These are phyloP conservation scores for Ephialtes manifestator DNA, from an alignment of 2,888 invertebrate genomes.

Conservation along the genomic window DNA sequence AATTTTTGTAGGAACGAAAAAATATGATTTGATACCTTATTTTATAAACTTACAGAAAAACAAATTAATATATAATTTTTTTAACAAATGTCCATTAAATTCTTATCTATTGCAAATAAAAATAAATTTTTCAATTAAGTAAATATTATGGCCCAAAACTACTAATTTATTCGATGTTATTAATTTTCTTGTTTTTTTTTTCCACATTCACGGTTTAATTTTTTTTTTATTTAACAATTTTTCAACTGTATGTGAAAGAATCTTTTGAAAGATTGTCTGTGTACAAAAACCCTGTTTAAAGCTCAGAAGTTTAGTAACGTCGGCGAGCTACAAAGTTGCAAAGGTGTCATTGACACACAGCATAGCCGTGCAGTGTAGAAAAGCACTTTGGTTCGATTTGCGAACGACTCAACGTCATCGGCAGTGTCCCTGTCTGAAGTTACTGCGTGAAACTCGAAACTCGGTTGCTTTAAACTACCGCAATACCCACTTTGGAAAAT, in stretches of 20 bases:
- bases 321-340: neutral
- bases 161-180: too few relatives aligned
- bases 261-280: neutral
- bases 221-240: neutral
- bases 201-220: too few relatives aligned
- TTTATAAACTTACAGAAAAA: too few relatives aligned
- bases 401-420: conserved; percentile 30
- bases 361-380: conserved; percentile 15
- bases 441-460: conserved; percentile 22
- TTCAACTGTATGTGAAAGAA: neutral
- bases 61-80: too few relatives aligned
- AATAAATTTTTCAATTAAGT: too few relatives aligned
- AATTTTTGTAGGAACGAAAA: too few relatives aligned
- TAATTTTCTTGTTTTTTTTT: too few relatives aligned
- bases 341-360: neutral
- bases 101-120: too few relatives aligned
- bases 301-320: neutral
- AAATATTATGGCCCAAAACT: too few relatives aligned
- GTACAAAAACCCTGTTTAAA: neutral
- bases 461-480: conserved; percentile 28
- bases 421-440: conserved; percentile 7
- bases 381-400: conserved; percentile 52
- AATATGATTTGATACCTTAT: too few relatives aligned
- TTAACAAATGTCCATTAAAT: too few relatives aligned
- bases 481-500: conserved; percentile 23